Base-by-base conservation (phyloP, 2,113 vertebrate species). In the Gavialis gangeticus region DNA sequence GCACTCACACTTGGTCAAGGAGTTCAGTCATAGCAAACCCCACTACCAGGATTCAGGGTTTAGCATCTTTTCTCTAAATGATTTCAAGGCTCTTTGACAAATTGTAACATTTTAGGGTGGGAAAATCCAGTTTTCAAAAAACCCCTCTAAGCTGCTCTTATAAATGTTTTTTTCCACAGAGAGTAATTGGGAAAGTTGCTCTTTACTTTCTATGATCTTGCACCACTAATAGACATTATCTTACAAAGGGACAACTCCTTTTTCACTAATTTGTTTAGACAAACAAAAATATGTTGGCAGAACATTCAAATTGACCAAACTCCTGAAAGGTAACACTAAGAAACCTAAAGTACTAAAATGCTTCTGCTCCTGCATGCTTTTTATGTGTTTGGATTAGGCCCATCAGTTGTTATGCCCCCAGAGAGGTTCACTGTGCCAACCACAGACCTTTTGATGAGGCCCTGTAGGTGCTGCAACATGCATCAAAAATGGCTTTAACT, bases 81-180 rank as follows among this genome's bases (percentile, higher is more conserved):
- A 12, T 10, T 58, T 85, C 55, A 27, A 88, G 66, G 54, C 2
- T 24, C 2, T 88, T 78, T 57, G n/a, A 27, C 3, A 5, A 80
- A 69, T 14, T 28, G 30, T 25, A 27, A 17, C 59, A 66, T 6
- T 63, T 77, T 55, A 54, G 58, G 28, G 37, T 63, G 81, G 67
- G 82, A 82, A 57, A 67, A 16, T 7, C 16, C n/a, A 2, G 55
- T 66, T 5, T 60, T 24, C 4, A 0, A 0, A 54, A 60, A 4
- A 9, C 6, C 17, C n/a, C 56, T 30, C 3, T 55, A 59, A 62
- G 58, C 25, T 82, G 73, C 71, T 57, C 16, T 66, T n/a, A n/a
- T 66, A 16, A 16, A 16, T n/a, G 28, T 66, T 19, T 19, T n/a
- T 28, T 66, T 66, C 10, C 63, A n/a, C 64, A n/a, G 15, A 66